Base-by-base conservation (phyloP, 2,888 invertebrate genomes). In the Hydriomena furcata region DNA sequence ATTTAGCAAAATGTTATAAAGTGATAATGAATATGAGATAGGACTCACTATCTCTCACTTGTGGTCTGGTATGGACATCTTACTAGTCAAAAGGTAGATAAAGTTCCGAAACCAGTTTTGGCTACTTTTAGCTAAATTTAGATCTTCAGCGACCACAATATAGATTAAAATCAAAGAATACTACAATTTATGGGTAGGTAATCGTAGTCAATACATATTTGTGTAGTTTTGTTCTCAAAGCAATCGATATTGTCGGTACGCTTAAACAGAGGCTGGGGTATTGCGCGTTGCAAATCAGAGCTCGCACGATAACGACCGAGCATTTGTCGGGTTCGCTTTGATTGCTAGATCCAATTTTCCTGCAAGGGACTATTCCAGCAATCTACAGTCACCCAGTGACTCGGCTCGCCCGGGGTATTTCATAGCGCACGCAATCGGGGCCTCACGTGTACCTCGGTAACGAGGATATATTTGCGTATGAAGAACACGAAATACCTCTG, bases 381-480 rank as follows among this genome's bases (percentile, higher is more conserved):
- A 77, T 77, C 71, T 76, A 73, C 69, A 66, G 71, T 66, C 70
- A 69, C 69, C 65, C 66, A 73, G 71, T 67, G 66, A 68, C 75
- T 76, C 49, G 31, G 20, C 40, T 51, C 66, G 71, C 65, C 71
- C 71, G 70, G 72, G 75, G 71, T 73, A 76, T 76, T 76, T 78
- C 77, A 79, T 81, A 77, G 79, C 80, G 77, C 79, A 84, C 85
- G 87, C 89, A 89, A 89, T 88, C 84, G 82, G 70, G 71, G 84
- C 74, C 85, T 87, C 87, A 88, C 89, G 87, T 88, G 88, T 84
- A 82, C 84, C 82, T 73, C 76, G 73, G 82, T 90, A 90, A 90
- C 90, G 89, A 89, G 88, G 88, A 90, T 88, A 90, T 90, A 90
- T 90, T 90, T 90, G 90, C 90, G 90, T 90, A 90, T 90, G 90